These are phyloP conservation scores for Melanotaenia boesemani DNA, from an alignment of 2,797 vertebrate species.

Conservation along the genomic window DNA sequence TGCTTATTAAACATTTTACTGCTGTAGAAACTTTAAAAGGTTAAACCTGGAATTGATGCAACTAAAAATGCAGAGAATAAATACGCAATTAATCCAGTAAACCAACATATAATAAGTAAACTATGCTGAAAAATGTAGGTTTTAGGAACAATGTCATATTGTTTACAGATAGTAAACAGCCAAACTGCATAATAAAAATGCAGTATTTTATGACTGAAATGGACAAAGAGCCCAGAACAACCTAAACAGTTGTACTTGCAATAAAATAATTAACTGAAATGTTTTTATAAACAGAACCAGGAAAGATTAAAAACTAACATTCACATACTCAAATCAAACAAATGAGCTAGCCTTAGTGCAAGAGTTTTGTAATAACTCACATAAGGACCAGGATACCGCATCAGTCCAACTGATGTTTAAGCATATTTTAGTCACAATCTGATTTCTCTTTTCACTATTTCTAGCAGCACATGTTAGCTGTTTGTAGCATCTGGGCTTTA, in stretches of 20 bases:
- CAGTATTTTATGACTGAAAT: neutral
- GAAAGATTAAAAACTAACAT: neutral
- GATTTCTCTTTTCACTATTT: neutral
- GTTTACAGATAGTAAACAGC: neutral
- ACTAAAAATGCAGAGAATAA: neutral
- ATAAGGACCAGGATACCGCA: neutral
- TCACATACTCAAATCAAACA: neutral
- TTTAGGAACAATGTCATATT: neutral
- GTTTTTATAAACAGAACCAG: neutral
- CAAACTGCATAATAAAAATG: neutral
- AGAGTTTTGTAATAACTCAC: neutral
- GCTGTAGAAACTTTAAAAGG: neutral
- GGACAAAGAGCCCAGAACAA: neutral
- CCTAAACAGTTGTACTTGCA: neutral
- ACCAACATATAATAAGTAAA: neutral
- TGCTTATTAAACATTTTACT: neutral
- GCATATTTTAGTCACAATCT: neutral
- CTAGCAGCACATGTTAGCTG: neutral
- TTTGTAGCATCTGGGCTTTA: neutral
- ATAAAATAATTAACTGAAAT: neutral
- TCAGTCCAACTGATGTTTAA: neutral
- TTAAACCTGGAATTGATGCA: neutral
- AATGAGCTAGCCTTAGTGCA: neutral
- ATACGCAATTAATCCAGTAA: neutral
- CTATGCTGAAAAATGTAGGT: neutral